Evolutionary conservation across 2,113 vertebrate species (phyloP).

Genomic region (Plestiodon gilberti): DNA sequence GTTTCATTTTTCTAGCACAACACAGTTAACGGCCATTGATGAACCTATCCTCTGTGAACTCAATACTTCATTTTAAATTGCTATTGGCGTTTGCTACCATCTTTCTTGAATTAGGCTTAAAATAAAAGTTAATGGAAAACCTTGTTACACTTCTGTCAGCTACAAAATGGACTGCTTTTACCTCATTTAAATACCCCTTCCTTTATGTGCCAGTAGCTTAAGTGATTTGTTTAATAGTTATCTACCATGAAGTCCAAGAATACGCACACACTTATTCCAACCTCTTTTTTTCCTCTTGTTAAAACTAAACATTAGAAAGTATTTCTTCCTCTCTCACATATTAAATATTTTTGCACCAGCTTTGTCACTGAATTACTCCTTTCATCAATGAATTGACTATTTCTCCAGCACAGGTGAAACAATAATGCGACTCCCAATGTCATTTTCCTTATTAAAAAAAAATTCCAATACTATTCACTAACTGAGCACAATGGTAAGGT

Average conservation of each 20-base stretch:
- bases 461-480: neutral
- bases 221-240: slow-evolving; percentile 44
- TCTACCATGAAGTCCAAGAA: slow-evolving; percentile 18
- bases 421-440: slow-evolving; percentile 19
- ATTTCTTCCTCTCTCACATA: slow-evolving; percentile 41
- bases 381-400: slow-evolving; percentile 1
- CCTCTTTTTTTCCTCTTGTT: slow-evolving; percentile 22
- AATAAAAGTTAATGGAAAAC: slow-evolving; percentile 23
- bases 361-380: slow-evolving; percentile 26
- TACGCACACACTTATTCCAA: slow-evolving; percentile 43
- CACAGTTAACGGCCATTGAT: neutral
- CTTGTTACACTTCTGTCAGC: slow-evolving; percentile 39
- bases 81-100: slow-evolving; percentile 19
- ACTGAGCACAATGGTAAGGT: neutral
- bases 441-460: slow-evolving; percentile 34
- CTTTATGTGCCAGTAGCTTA: slow-evolving; percentile 45
- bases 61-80: slow-evolving; percentile 40
- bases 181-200: neutral
- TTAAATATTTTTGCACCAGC: neutral
- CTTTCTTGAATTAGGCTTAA: slow-evolving; percentile 50
- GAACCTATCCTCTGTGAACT: neutral
- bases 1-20: neutral
- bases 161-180: neutral
- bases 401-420: neutral
- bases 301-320: slow-evolving; percentile 24